A percentile compares a stretch with the other conserved stretches of the same genome.
Conservation (phyloP, 2,888 invertebrate species). For the Monopis laevigella region DNA sequence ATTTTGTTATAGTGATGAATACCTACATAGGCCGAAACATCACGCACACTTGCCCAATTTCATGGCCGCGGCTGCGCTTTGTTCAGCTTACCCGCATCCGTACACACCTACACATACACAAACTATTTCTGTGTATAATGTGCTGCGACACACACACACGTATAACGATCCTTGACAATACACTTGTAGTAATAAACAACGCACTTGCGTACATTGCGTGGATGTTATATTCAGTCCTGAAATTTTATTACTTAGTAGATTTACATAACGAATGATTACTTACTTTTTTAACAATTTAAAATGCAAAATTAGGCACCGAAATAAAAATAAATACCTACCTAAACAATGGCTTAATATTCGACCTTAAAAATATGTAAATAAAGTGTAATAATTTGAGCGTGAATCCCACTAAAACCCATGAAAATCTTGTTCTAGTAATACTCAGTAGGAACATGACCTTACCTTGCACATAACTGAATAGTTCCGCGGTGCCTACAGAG, state of each 20-base stretch:
- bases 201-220: constrained; percentile 39
- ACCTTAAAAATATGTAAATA: constrained; percentile 6
- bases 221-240: too few species aligned
- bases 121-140: constrained; percentile 2
- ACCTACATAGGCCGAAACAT: too few species aligned
- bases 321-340: background rate
- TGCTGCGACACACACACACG: constrained; percentile 25
- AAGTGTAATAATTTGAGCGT: background rate
- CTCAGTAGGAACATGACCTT: constrained; percentile 32
- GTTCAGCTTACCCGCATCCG: constrained; percentile 35
- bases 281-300: too few species aligned
- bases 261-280: too few species aligned
- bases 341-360: background rate
- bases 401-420: constrained; percentile 4
- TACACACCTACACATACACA: constrained; percentile 20
- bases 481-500: constrained; percentile 38
- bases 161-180: constrained; percentile 38
- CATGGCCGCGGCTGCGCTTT: constrained; percentile 53
- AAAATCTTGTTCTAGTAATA: constrained; percentile 3
- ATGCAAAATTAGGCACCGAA: too few species aligned
- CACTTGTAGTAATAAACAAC: constrained; percentile 35
- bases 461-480: constrained; percentile 39
- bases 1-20: too few species aligned
- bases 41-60: constrained; percentile 29
- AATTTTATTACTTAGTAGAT: too few species aligned